Evolutionary conservation across 2,797 vertebrate species (phyloP), one percentile per base, ranked within the genome.

Genomic region (Pithecia hirsuta): DNA sequence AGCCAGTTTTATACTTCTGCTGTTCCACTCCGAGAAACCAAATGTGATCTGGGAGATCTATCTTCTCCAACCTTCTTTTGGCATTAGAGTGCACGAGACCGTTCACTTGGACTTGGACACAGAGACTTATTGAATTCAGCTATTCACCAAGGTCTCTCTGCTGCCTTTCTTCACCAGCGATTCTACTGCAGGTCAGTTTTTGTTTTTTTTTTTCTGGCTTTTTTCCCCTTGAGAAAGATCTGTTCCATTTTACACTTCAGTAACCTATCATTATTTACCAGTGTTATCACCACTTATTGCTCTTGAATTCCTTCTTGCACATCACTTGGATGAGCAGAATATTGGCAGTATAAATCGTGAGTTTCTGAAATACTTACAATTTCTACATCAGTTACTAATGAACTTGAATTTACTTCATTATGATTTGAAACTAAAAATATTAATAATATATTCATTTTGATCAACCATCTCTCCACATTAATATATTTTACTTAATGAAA

Each of bases 301-400:
- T 64, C 30, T 15, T 64, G 59, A 64, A 33, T 7, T 64, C 30
- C 17, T 33, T 82, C 61, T 17, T 26, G 13, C 59, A 33, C 59
- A 33, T 30, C 13, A 15, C 59, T 64, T 50, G 28, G 24, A 85
- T 52, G 93, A 55, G 26, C 48, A 87, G 24, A 92, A 78, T 17
- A 46, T 36, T 78, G 70, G 81, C 36, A 85, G 46, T 61, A 28
- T 2, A 76, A 39, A 94, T 57, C 50, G n/a, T 15, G 9, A 70
- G 30, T 76, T 87, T 84, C 79, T 39, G 46, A 48, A 10, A 76
- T 41, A 74, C 15, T 82, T 81, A 61, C 90, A 28, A 80, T 76
- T 91, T 94, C 94, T 85, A 93, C 80, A 74, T 87, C 48, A 89
- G 36, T 70, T 84, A 87, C 46, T 57, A 81, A 90, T 50, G 79